Evolutionary conservation across 2,888 invertebrate genomes (phyloP), one percentile per base, ranked within the genome.

Genomic region (Zhengitettix transpicula): DNA sequence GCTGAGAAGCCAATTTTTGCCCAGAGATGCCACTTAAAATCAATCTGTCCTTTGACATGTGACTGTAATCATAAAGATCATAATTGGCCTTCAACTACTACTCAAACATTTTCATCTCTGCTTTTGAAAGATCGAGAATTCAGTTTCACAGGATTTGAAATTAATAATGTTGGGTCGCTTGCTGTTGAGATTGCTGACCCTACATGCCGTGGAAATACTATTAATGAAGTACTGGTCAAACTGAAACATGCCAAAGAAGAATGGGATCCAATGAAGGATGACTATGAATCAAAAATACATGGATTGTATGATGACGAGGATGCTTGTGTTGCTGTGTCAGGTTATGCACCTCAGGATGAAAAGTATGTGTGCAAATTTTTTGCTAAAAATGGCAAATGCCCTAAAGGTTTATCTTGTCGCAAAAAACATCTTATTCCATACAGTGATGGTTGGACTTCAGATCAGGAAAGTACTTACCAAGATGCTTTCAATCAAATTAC

Each of bases 201-300:
- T 1, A 7, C 11, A 41, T n/a, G n/a, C 3, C 1, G 1, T 14
- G 11, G 12, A 11, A 40, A 14, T 12, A 12, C 40, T 16, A 1
- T 54, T 14, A 47, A 47, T 47, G 14, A 47, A 47, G 14, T 14
- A n/a, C 47, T 47, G 8, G 12, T n/a, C 16, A 15, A n/a, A n/a
- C 28, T 12, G 2, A n/a, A 40, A 16, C 47, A 44, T 51, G 44
- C 41, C 10, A 11, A 42, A 16, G 52, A 58, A 9, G 42, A 42
- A 16, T 59, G 57, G 58, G 40, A 61, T 28, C 61, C 61, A 15
- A 61, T 61, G 61, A 14, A 47, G 0, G 61, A 61, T 12, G 61
- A 58, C 17, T 57, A 52, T 41, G 52, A 57, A 40, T n/a, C 51
- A 9, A 40, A 40, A n/a, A 17, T 9, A 8, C 54, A 55, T 28